A percentile compares a stretch with the other conserved stretches of the same genome.
Evolutionary conservation across 2,888 invertebrate genomes (phyloP).

Genomic region (Iselma pallidipennis): DNA sequence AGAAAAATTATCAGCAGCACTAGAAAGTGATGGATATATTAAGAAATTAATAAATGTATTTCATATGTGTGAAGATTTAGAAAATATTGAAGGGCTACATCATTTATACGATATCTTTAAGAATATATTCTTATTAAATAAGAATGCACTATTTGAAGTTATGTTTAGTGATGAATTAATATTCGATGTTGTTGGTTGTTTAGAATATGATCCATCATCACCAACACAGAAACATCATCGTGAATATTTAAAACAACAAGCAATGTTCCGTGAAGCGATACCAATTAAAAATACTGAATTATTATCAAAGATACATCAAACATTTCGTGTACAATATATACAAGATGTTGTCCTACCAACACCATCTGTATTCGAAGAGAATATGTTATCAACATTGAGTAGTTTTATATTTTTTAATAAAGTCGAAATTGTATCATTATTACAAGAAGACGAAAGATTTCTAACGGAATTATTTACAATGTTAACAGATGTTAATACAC

Average conservation of each 20-base stretch:
- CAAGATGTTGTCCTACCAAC: slow-evolving; percentile 98
- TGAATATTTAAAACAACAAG: slow-evolving; percentile 91
- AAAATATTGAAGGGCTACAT: slow-evolving; percentile 92
- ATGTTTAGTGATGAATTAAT: slow-evolving; percentile 97
- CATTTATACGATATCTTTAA: slow-evolving; percentile 98
- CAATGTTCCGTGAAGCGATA: slow-evolving; percentile 90
- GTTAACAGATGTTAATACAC: slow-evolving; percentile 86
- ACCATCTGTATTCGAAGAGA: slow-evolving; percentile 99
- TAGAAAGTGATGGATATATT: slow-evolving; percentile 95
- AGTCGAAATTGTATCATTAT: slow-evolving; percentile 97
- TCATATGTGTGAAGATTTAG: slow-evolving; percentile 96
- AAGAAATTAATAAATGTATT: slow-evolving; percentile 93
- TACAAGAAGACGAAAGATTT: slow-evolving; percentile 98
- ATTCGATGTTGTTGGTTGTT: slow-evolving; percentile 96
- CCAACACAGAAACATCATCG: slow-evolving; percentile 90
- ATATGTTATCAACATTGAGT: slow-evolving; percentile 94
- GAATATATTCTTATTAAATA: slow-evolving; percentile 97
- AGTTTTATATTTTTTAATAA: slow-evolving; percentile 99
- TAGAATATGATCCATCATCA: slow-evolving; percentile 94
- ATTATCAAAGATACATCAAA: slow-evolving; percentile 98
- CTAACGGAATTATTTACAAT: slow-evolving; percentile 92
- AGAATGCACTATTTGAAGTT: slow-evolving; percentile 94
- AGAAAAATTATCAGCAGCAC: slow-evolving; percentile 90
- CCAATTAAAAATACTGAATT: slow-evolving; percentile 95
- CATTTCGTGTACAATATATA: slow-evolving; percentile 99